Conservation (phyloP, 23 tunicate genomes). For the Halocynthia roretzi region DNA sequence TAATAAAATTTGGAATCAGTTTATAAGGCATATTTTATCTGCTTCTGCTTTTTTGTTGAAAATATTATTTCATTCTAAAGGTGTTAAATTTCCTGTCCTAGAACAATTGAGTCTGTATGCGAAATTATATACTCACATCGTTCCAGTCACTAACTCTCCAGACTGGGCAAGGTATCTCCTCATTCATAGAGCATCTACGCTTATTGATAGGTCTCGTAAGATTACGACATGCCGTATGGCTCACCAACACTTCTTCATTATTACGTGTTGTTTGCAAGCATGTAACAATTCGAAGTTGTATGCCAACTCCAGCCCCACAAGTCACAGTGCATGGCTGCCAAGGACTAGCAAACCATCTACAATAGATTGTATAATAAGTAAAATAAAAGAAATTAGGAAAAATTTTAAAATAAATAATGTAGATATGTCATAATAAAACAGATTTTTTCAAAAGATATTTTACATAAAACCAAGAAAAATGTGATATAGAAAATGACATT, state of each 20-base stretch:
- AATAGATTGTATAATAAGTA: neutral
- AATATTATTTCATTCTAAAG: too few relatives aligned
- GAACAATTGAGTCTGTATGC: too few relatives aligned
- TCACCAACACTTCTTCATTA: conserved; percentile 34
- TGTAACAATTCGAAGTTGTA: conserved; percentile 38
- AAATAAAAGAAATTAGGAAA: too few relatives aligned
- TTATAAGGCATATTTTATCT: too few relatives aligned
- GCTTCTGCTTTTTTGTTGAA: too few relatives aligned
- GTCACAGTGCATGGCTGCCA: conserved; percentile 79
- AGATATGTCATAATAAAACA: neutral
- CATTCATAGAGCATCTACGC: conserved; percentile 40
- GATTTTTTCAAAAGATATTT: neutral
- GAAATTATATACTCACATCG: conserved; percentile 19
- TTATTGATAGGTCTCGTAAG: conserved; percentile 25
- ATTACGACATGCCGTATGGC: conserved; percentile 32
- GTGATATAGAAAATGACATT: too few relatives aligned
- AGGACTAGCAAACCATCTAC: conserved; percentile 56
- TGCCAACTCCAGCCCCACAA: conserved; percentile 54
- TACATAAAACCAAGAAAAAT: neutral
- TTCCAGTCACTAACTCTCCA: conserved; percentile 68
- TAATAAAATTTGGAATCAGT: too few relatives aligned
- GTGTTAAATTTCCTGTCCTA: too few relatives aligned
- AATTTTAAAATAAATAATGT: neutral
- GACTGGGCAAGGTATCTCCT: conserved; percentile 40
- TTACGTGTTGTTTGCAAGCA: conserved; percentile 47